These are phyloP conservation scores for Syngnathus acus DNA, from an alignment of 2,797 vertebrate genomes.

Conservation along the genomic window DNA sequence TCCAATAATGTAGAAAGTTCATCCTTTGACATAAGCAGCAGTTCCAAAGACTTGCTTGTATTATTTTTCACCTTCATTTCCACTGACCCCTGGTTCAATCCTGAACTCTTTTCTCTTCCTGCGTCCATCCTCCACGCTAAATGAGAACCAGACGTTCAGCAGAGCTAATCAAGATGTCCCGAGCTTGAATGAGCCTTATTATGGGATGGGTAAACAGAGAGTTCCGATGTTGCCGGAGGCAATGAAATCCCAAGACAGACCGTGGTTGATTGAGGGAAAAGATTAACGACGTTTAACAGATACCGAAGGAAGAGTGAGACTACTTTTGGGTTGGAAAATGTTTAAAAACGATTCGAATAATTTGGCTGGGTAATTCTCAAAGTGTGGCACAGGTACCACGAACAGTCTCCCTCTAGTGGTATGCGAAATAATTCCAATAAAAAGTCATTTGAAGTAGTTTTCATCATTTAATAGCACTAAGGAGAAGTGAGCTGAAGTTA, in stretches of 20 bases:
- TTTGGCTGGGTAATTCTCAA: background rate
- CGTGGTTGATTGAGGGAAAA: conserved; percentile 51
- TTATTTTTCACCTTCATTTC: conserved; percentile 1
- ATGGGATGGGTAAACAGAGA: conserved; percentile 69
- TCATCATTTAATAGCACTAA: too few species aligned
- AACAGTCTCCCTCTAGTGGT: background rate
- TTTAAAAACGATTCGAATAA: background rate
- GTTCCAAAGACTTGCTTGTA: background rate
- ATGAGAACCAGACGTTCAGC: conserved; percentile 68
- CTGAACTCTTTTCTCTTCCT: conserved; percentile 14
- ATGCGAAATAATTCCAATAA: background rate
- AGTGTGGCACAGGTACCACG: background rate
- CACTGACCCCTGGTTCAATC: conserved; percentile 14
- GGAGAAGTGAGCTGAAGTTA: background rate
- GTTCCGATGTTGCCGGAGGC: conserved; percentile 54
- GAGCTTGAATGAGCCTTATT: conserved; percentile 62
- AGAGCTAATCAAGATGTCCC: conserved; percentile 72
- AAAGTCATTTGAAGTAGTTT: too few species aligned
- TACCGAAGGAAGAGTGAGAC: background rate
- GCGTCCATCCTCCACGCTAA: conserved; percentile 32
- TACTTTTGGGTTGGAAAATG: background rate
- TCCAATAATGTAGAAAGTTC: background rate
- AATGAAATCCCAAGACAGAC: conserved; percentile 48
- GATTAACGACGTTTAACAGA: conserved; percentile 27
- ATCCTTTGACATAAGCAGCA: background rate